Evolutionary conservation across 2,113 vertebrate species (phyloP).

Genomic region (Daphoenositta chrysoptera): DNA sequence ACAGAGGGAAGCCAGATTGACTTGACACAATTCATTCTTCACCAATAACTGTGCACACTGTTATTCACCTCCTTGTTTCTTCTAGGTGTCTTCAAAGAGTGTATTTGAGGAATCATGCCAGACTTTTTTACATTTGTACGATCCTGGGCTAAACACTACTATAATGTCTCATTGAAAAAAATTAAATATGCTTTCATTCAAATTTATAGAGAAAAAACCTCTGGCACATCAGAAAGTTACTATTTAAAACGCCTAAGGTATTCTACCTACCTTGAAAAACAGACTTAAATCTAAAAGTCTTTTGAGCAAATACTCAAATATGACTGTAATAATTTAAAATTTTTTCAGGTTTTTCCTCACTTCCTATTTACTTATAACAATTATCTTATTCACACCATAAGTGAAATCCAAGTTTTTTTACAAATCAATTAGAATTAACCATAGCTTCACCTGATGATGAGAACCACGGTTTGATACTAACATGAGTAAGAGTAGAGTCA

Average conservation of each 20-base stretch:
- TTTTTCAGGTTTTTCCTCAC: not conserved
- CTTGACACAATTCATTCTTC: conserved; percentile 23
- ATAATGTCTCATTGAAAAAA: not conserved
- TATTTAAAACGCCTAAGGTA: not conserved
- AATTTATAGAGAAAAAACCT: not conserved
- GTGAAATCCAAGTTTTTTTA: not conserved
- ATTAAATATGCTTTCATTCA: not conserved
- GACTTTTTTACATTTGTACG: not conserved
- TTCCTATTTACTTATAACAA: not conserved
- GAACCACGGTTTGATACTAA: not conserved
- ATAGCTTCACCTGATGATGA: not conserved
- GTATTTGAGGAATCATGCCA: not conserved
- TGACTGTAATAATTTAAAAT: not conserved
- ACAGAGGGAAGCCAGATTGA: conserved; percentile 22
- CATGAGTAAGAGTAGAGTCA: not conserved
- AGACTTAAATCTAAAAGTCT: not conserved
- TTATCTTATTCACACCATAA: not conserved
- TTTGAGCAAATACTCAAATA: not conserved
- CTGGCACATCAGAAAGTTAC: not conserved
- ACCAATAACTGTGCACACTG: not conserved
- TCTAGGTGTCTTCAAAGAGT: not conserved
- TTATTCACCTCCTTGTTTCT: not conserved
- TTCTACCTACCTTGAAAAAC: not conserved
- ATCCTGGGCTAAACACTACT: not conserved
- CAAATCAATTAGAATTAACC: not conserved